Conservation (phyloP, 2,888 invertebrate species). For the Hypsopygia costalis region DNA sequence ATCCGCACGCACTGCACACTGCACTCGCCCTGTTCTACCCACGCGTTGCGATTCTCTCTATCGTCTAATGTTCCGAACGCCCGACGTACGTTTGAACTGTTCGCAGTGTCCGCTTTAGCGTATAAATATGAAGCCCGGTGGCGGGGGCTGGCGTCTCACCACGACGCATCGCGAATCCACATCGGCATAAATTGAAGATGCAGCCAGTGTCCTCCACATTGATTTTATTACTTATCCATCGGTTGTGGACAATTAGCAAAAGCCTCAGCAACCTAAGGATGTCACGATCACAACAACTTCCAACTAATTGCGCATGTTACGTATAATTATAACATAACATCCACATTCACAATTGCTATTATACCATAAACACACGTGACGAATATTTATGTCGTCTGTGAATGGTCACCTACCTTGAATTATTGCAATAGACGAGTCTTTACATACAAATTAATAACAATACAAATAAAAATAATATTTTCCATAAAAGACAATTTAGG, state of each 20-base stretch:
- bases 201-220: constrained; percentile 74
- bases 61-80: constrained; percentile 77
- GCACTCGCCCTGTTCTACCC: constrained; percentile 76
- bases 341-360: constrained; percentile 24
- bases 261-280: constrained; percentile 46
- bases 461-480: no score
- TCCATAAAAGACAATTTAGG: no score
- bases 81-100: constrained; percentile 79
- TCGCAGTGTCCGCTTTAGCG: constrained; percentile 72
- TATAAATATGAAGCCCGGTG: constrained; percentile 78
- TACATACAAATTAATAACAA: no score
- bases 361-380: constrained; percentile 25
- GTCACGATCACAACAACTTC: constrained; percentile 59
- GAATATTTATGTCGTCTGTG: constrained; percentile 8
- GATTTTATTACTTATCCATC: constrained; percentile 74
- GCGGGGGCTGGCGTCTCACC: constrained; percentile 71
- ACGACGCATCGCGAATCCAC: constrained; percentile 74
- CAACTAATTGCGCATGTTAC: constrained; percentile 50
- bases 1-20: constrained; percentile 78
- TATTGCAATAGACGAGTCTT: background rate
- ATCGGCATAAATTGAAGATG: constrained; percentile 76
- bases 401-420: background rate
- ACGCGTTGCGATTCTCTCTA: constrained; percentile 74
- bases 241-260: constrained; percentile 73
- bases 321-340: constrained; percentile 40